phyloP scores from a whole-genome alignment of 92 coral and sea anemone species.

The Porites rus region DNA sequence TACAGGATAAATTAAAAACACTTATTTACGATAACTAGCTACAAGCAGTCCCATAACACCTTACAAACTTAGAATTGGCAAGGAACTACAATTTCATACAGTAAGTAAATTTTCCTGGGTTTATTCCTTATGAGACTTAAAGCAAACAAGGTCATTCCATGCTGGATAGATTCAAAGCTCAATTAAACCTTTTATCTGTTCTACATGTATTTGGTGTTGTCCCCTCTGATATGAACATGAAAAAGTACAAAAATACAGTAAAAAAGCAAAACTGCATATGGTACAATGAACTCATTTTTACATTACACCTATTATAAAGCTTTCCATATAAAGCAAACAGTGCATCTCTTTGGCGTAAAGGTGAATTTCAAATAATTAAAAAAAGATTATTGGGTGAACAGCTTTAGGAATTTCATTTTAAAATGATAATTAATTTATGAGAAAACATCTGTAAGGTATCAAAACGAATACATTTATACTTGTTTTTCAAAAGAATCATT shows the following conservation, averaged over 20 bases:
- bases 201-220: not conserved
- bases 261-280: not conserved
- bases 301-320: not conserved
- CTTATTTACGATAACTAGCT: too few relatives aligned
- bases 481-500: too few relatives aligned
- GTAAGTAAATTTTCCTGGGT: not conserved
- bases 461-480: too few relatives aligned
- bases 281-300: not conserved
- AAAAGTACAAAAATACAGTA: not conserved
- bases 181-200: not conserved
- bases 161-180: not conserved
- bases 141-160: not conserved
- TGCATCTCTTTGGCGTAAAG: constrained; percentile 3
- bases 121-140: not conserved
- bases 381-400: not conserved
- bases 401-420: constrained; percentile 13
- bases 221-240: not conserved
- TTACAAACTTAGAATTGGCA: not conserved
- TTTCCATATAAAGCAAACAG: not conserved
- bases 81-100: not conserved
- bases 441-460: too few relatives aligned
- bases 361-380: not conserved
- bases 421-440: constrained; percentile 22
- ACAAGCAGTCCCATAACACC: not conserved
- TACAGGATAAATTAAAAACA: too few relatives aligned